These are phyloP conservation scores for Tineola bisselliella DNA, from an alignment of 2,888 invertebrate species.

Conservation along the genomic window DNA sequence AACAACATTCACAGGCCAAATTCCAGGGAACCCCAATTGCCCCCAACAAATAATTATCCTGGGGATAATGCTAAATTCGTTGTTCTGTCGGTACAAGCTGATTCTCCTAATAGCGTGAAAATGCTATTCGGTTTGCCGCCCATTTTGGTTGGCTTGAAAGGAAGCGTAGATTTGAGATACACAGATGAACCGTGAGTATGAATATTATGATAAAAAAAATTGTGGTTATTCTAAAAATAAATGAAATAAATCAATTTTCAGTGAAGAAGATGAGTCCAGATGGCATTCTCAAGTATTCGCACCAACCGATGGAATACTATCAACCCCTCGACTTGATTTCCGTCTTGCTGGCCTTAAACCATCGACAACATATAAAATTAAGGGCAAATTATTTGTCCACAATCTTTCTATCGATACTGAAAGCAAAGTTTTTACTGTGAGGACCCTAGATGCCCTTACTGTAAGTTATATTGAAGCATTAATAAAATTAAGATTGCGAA, in stretches of 20 bases:
- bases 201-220: too few species aligned
- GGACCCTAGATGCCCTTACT: conserved; percentile 67
- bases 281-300: conserved; percentile 90
- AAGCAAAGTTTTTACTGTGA: conserved; percentile 79
- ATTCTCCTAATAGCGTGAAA: conserved; percentile 82
- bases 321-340: conserved; percentile 86
- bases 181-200: conserved; percentile 78
- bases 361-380: conserved; percentile 82
- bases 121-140: conserved; percentile 85
- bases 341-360: conserved; percentile 80
- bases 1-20: conserved; percentile 46
- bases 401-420: conserved; percentile 81
- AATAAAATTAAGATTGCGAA: background rate
- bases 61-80: conserved; percentile 57
- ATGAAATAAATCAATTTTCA: conserved; percentile 25
- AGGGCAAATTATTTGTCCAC: conserved; percentile 80
- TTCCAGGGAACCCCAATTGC: conserved; percentile 24
- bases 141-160: conserved; percentile 84
- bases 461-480: conserved; percentile 26
- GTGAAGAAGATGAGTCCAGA: conserved; percentile 73
- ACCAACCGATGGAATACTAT: conserved; percentile 85
- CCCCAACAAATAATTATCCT: conserved; percentile 23
- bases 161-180: conserved; percentile 87
- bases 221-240: background rate
- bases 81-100: conserved; percentile 73